Base-by-base conservation (phyloP, 2,113 vertebrate genomes). In the Tor tambroides region DNA sequence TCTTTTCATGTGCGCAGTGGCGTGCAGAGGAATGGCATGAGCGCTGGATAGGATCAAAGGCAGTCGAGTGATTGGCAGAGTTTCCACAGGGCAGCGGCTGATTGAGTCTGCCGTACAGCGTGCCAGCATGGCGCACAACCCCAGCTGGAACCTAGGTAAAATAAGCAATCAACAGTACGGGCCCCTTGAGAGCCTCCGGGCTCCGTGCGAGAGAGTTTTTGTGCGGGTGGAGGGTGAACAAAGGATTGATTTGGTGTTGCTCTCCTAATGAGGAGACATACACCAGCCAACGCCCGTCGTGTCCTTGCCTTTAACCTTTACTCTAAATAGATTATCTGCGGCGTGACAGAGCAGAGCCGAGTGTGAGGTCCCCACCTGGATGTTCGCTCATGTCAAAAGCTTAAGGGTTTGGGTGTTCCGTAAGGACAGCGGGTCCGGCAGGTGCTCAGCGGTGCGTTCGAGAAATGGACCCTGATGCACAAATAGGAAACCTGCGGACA, bases 251-350 rank as follows among this genome's bases (percentile, higher is more conserved):
- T 91, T 92, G 90, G 91, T 85, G 82, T 87, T 89, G 90, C 89
- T 87, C 91, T 93, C 83, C 92, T 94, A 93, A 95, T 92, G 91
- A 94, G 92, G 84, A 89, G 90, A 92, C 89, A 87, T 87, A 88
- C 88, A 85, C 90, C 74, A 86, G 87, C 91, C 87, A 89, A 71
- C 80, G 43, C 84, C 46, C 71, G 2, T 26, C 43, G 74, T 80
- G 93, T 94, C 94, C 94, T 95, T 95, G 94, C 89, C 88, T 85
- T 93, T 91, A 94, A 95, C 94, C 94, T 95, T 94, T 93, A 92
- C 92, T 92, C 93, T 92, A 94, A 94, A 91, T 91, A 93, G 92
- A 93, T 81, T 92, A 93, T 92, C 93, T 89, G 85, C 67, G 91
- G 90, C 87, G 86, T 86, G 79, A 87, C 46, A 51, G 84, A 26